phyloP scores from a whole-genome alignment of 2,797 vertebrate genomes.

The Petrocephalus schoutedeni region DNA sequence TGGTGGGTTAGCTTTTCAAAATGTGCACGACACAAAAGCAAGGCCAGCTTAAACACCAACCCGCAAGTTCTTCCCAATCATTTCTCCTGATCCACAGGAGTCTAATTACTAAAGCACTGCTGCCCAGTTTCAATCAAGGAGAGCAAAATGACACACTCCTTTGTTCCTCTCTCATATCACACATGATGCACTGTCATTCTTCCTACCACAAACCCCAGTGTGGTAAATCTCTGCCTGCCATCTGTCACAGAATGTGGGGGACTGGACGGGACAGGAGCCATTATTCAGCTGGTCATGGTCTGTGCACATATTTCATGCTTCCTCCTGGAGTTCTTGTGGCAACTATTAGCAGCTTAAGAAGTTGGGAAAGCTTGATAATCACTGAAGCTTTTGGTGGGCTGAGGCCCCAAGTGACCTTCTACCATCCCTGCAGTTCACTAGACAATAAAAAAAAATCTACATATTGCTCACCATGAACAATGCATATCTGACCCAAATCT shows the following conservation, averaged over 20 bases:
- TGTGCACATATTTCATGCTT: constrained; percentile 68
- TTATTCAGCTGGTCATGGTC: constrained; percentile 65
- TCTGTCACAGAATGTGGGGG: constrained; percentile 55
- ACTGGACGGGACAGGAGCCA: constrained; percentile 43
- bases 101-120: constrained; percentile 46
- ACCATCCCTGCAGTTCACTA: not conserved
- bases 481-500: not conserved
- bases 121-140: constrained; percentile 47
- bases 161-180: constrained; percentile 49
- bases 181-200: constrained; percentile 53
- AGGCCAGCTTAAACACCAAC: constrained; percentile 23
- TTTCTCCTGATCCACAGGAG: constrained; percentile 41
- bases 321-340: constrained; percentile 56
- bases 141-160: constrained; percentile 46
- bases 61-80: constrained; percentile 29
- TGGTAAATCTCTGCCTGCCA: constrained; percentile 50
- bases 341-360: constrained; percentile 53
- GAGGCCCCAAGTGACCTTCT: constrained; percentile 33
- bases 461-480: not conserved
- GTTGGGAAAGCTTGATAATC: constrained; percentile 46
- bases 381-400: constrained; percentile 53
- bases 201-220: constrained; percentile 37
- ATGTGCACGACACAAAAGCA: constrained; percentile 28
- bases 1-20: not conserved
- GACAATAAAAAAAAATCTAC: constrained; percentile 6